Conservation (phyloP, 2,113 vertebrate species). For the Lepus europaeus region DNA sequence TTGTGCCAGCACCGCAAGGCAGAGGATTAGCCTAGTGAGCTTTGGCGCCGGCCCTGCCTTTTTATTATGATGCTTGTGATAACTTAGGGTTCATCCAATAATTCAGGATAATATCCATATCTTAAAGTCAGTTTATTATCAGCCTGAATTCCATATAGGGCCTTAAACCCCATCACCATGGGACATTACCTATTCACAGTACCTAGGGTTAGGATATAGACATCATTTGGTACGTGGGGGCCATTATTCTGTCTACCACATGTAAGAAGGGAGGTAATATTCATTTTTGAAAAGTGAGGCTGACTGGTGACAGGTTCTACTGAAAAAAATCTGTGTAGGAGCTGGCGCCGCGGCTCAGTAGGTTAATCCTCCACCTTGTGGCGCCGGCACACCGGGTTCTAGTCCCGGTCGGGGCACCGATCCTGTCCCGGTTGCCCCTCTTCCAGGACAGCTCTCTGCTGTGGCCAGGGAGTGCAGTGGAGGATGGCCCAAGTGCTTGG, state of each 20-base stretch:
- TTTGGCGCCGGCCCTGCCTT: background rate
- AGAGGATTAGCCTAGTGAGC: too few species aligned
- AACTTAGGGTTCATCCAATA: background rate
- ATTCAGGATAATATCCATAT: background rate
- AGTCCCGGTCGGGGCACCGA: too few species aligned
- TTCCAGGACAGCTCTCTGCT: too few species aligned
- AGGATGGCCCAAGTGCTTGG: too few species aligned
- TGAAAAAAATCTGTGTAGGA: background rate
- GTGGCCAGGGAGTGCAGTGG: too few species aligned
- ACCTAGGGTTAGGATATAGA: background rate
- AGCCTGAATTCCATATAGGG: background rate
- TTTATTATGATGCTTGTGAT: background rate
- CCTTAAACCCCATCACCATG: background rate
- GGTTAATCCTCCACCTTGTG: too few species aligned
- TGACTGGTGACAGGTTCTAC: background rate
- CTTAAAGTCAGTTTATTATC: conserved; percentile 3
- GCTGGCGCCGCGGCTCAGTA: too few species aligned
- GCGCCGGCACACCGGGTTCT: too few species aligned
- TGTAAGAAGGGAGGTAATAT: background rate
- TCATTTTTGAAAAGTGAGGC: background rate
- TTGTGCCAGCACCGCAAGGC: too few species aligned
- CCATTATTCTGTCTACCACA: background rate
- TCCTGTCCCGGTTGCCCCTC: too few species aligned
- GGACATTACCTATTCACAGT: background rate
- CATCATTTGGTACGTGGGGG: background rate